Percentiles rank a stretch among this genome's conserved stretches.
phyloP scores from a whole-genome alignment of 2,797 vertebrate species.

The Varecia variegata region DNA sequence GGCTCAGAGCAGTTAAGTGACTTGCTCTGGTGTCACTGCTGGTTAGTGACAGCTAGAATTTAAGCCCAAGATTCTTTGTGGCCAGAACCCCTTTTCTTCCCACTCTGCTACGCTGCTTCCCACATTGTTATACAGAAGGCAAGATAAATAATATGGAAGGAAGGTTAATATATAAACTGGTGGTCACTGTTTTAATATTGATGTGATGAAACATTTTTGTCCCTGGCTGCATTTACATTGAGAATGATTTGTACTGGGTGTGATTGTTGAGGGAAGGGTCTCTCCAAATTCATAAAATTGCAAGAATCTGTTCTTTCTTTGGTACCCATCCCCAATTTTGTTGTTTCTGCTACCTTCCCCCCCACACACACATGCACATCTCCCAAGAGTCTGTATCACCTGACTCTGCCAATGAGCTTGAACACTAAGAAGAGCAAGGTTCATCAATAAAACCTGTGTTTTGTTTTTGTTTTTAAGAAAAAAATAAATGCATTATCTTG shows the following conservation, averaged over 20 bases:
- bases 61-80: background rate
- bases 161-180: background rate
- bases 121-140: background rate
- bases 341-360: background rate
- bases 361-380: background rate
- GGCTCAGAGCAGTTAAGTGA: background rate
- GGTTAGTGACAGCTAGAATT: background rate
- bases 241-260: background rate
- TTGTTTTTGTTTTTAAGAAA: background rate
- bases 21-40: background rate
- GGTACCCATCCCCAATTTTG: background rate
- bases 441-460: background rate
- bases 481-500: background rate
- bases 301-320: background rate
- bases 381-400: background rate
- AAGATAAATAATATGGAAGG: background rate
- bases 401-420: background rate
- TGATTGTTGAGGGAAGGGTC: background rate
- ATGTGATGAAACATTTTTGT: background rate
- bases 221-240: background rate
- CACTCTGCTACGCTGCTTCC: background rate
- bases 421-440: background rate
- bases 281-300: background rate
- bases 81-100: background rate
- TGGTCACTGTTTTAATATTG: background rate